Evolutionary conservation across 1,140 invertebrate genomes (phyloP), one percentile per base, ranked within the genome.

Genomic region (Hypothenemus hampei): DNA sequence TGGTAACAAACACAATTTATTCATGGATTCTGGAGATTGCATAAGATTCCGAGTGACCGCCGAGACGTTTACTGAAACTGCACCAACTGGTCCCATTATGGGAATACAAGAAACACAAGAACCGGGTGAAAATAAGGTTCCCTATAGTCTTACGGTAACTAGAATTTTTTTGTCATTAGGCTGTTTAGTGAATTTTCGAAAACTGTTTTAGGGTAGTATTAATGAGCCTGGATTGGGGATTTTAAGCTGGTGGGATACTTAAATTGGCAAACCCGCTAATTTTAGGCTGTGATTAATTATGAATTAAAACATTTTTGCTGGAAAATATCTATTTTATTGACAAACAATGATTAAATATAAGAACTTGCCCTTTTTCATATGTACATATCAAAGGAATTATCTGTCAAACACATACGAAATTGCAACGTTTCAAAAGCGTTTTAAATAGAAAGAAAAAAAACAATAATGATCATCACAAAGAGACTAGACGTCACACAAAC

Each of bases 201-300:
- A 55, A 66, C 50, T 54, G 65, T 77, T 76, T 24, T 61, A 87
- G 82, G 91, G 81, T 18, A 86, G 89, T 10, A 92, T 96, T 21
- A 93, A 91, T 76, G 93, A 95, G 72, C 86, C 90, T 37, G 93
- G 93, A 1, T 73, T 97, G 15, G 93, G 92, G 19, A 71, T 94
- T 36, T 70, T 93, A 10, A 81, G 85, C 7, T 95, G 91, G 92
- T 96, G 92, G 92, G 82, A 83, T 56, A 76, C 73, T 59, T 67
- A 59, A 1, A 3, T 6, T 46, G 26, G 10, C 3, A 31, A 31
- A 31, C 26, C 3, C 10, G 13, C 26, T 2, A 13, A 31, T 31
- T 31, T 31, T 8, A 1, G 26, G 1, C 26, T 1, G 8, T 37
- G n/a, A n/a, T 15, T 11, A 26, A 8, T 29, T 22, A 24, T 35